Conservation (phyloP, 1,140 invertebrate genomes). For the Brachionus asplanchnoidis region DNA sequence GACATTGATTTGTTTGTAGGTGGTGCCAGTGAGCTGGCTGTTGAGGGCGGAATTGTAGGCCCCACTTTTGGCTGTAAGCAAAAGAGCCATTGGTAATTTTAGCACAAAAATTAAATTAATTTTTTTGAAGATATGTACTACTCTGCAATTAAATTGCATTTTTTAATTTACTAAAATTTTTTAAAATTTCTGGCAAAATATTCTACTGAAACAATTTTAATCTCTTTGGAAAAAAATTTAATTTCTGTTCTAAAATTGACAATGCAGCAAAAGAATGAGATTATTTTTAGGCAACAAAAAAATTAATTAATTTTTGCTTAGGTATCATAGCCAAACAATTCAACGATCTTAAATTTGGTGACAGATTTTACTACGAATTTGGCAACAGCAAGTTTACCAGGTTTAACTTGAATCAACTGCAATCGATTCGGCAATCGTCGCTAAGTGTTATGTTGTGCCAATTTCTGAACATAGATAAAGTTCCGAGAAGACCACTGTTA, state of each 20-base stretch:
- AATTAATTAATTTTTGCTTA: background rate
- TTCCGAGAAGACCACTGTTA: background rate
- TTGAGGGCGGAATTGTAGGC: slow-evolving; percentile 79
- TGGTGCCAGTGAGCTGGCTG: slow-evolving; percentile 75
- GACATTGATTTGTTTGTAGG: slow-evolving; percentile 49
- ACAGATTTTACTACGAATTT: slow-evolving; percentile 80
- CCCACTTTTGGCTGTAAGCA: slow-evolving; percentile 86
- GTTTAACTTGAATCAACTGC: background rate
- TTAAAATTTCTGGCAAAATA: too few relatives aligned
- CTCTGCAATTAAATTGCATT: too few relatives aligned
- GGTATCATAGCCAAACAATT: slow-evolving; percentile 82
- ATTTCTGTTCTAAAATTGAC: too few relatives aligned
- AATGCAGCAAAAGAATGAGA: too few relatives aligned
- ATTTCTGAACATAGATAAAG: background rate
- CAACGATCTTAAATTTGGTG: slow-evolving; percentile 76
- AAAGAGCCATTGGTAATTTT: slow-evolving; percentile 51
- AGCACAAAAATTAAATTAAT: too few relatives aligned
- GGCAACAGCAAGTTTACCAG: background rate
- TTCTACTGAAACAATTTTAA: too few relatives aligned
- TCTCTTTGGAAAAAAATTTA: too few relatives aligned
- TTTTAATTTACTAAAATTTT: too few relatives aligned
- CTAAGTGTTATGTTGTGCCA: background rate
- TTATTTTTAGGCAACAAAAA: background rate
- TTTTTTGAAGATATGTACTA: too few relatives aligned
- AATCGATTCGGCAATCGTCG: background rate